phyloP scores from a whole-genome alignment of 2,797 vertebrate species.

The Emydoidea blandingii region DNA sequence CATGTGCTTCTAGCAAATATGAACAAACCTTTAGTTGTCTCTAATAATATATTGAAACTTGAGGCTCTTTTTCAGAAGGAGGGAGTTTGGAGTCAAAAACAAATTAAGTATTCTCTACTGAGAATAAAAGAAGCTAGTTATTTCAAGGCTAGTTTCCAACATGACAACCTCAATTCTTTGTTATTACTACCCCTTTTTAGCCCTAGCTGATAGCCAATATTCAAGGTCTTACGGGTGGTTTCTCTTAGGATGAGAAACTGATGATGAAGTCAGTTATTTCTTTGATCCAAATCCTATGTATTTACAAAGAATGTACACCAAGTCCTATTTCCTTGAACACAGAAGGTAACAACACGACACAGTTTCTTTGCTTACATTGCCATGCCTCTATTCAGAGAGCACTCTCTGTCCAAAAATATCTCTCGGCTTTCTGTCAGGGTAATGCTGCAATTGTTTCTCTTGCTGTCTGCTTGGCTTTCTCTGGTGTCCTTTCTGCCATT shows the following conservation, averaged over 20 bases:
- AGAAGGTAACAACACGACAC: background rate
- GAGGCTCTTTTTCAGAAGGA: background rate
- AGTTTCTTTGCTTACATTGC: background rate
- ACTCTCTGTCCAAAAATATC: background rate
- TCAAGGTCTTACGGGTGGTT: accelerated
- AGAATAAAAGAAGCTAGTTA: background rate
- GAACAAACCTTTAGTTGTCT: conserved; percentile 32
- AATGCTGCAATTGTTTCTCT: background rate
- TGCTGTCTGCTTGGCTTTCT: background rate
- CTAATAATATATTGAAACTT: background rate
- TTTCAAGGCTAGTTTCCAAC: background rate
- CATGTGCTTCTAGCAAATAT: conserved; percentile 19
- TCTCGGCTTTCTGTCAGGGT: background rate
- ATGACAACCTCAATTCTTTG: accelerated
- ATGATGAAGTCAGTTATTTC: background rate
- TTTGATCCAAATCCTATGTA: background rate
- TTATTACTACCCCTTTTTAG: background rate
- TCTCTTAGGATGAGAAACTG: background rate
- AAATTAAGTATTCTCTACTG: background rate
- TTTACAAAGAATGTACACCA: background rate
- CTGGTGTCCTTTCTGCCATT: background rate
- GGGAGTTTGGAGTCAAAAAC: background rate
- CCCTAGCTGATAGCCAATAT: accelerated
- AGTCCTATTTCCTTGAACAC: background rate
- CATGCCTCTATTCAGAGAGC: background rate